Evolutionary conservation across 2,888 invertebrate species (phyloP).

Genomic region (Nomada goodeniana): DNA sequence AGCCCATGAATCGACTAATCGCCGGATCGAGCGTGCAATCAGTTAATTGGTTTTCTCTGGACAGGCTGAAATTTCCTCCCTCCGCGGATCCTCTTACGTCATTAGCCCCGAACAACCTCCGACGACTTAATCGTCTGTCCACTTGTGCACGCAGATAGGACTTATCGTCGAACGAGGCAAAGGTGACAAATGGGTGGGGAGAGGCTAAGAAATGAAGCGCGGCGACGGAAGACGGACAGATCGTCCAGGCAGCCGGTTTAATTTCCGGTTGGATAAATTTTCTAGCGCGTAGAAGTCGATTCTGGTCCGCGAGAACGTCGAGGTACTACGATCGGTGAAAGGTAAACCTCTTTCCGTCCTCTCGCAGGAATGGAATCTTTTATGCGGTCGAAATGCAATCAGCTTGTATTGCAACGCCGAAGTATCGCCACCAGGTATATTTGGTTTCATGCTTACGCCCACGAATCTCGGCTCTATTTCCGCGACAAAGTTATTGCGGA

Average conservation of each 20-base stretch:
- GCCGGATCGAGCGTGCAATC: too few relatives aligned
- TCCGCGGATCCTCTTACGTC: too few relatives aligned
- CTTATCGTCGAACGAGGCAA: neutral
- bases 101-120: neutral
- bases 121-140: neutral
- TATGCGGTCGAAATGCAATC: slow-evolving; percentile 65
- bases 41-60: too few relatives aligned
- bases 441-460: slow-evolving; percentile 39
- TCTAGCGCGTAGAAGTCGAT: slow-evolving; percentile 21
- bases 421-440: slow-evolving; percentile 35
- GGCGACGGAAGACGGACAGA: slow-evolving; percentile 54
- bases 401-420: slow-evolving; percentile 48
- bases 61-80: too few relatives aligned
- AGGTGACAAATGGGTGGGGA: neutral
- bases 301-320: slow-evolving; percentile 16
- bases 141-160: neutral
- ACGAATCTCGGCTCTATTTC: slow-evolving; percentile 26
- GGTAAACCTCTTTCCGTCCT: slow-evolving; percentile 39
- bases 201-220: slow-evolving; percentile 56
- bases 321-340: slow-evolving; percentile 16
- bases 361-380: slow-evolving; percentile 57
- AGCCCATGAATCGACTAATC: too few relatives aligned
- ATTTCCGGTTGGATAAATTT: slow-evolving; percentile 77
- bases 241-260: slow-evolving; percentile 68
- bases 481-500: slow-evolving; percentile 22